Conservation (phyloP, 1,140 invertebrate species). For the Heliconius melpomene region DNA sequence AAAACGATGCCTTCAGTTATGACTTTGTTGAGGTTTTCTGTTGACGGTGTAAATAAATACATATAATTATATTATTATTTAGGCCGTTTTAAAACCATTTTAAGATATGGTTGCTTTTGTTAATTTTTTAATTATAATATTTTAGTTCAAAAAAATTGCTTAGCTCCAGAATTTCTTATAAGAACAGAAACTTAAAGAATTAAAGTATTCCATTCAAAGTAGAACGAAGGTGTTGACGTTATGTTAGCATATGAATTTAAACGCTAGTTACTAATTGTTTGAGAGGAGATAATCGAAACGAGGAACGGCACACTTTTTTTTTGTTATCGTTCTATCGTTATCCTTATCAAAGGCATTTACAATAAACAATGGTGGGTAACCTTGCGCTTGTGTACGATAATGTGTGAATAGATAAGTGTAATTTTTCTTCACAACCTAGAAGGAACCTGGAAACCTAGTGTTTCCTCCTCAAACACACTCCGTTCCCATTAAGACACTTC, state of each 20-base stretch:
- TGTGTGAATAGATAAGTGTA: constrained; percentile 15
- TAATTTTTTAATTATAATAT: background rate
- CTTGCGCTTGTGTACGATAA: constrained; percentile 52
- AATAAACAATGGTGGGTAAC: constrained; percentile 68
- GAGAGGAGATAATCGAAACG: background rate
- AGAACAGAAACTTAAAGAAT: background rate
- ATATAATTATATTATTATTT: background rate
- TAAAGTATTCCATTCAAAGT: too few relatives aligned
- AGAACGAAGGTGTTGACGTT: background rate
- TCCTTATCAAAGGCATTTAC: constrained; percentile 57
- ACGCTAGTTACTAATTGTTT: background rate
- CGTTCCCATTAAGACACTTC: too few relatives aligned
- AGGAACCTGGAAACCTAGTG: too few relatives aligned
- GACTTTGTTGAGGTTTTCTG: constrained; percentile 6
- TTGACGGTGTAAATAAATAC: constrained; percentile 17
- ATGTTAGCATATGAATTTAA: background rate
- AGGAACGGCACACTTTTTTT: constrained; percentile 21
- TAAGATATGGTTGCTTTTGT: background rate
- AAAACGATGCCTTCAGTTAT: constrained; percentile 27
- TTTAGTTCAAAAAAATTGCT: too few relatives aligned
- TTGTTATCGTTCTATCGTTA: constrained; percentile 33
- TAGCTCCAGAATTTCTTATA: background rate
- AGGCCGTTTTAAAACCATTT: background rate
- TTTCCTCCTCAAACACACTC: too few relatives aligned
- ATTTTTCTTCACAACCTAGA: too few relatives aligned